Percentiles rank a stretch among this genome's conserved stretches.
Conservation (phyloP, 2,113 vertebrate species). For the Typhlomys cinereus region DNA sequence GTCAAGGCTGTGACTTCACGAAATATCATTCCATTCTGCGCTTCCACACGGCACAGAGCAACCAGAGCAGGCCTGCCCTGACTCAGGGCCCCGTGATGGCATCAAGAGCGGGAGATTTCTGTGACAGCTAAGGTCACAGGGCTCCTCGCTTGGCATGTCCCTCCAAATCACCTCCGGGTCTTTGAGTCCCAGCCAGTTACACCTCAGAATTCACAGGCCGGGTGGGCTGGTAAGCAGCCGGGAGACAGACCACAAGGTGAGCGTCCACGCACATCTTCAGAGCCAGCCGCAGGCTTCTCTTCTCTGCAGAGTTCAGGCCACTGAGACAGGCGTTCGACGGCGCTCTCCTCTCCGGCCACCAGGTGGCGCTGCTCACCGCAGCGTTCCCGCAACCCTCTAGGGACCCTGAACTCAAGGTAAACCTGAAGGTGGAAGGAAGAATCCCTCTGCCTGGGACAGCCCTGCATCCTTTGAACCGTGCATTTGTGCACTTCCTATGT, state of each 20-base stretch:
- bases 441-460: neutral
- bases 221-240: neutral
- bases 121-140: neutral
- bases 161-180: neutral
- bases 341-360: neutral
- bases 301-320: no score
- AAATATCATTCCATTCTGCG: neutral
- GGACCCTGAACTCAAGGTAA: neutral
- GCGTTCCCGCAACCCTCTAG: neutral
- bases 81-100: neutral
- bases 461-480: neutral
- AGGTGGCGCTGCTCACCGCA: neutral
- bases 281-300: no score
- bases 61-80: neutral
- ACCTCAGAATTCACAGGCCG: neutral
- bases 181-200: neutral
- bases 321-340: no score
- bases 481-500: neutral
- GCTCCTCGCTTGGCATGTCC: neutral
- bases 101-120: no score
- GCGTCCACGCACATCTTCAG: no score
- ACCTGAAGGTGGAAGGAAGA: no score
- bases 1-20: no score
- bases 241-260: no score
- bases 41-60: neutral